Evolutionary conservation across 35 echinoderm and acorn worm species (phyloP).

Genomic region (Apostichopus californicus): DNA sequence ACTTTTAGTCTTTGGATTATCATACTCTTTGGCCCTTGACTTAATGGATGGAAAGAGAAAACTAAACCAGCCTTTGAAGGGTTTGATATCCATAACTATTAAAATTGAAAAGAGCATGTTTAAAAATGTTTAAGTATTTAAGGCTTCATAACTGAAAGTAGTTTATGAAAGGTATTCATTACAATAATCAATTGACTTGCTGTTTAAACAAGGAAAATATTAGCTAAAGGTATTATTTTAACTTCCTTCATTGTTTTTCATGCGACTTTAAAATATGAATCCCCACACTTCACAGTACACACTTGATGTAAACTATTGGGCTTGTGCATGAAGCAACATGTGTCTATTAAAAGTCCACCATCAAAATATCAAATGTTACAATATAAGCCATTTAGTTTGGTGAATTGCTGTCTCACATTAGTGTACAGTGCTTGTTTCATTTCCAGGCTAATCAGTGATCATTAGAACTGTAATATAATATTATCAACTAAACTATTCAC

Average conservation of each 20-base stretch:
- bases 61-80: neutral
- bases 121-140: slow-evolving; percentile 1
- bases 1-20: neutral
- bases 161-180: neutral
- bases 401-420: too few relatives aligned
- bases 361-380: too few relatives aligned
- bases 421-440: too few relatives aligned
- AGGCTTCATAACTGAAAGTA: slow-evolving; percentile 10
- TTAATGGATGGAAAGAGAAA: slow-evolving; percentile 1
- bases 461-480: too few relatives aligned
- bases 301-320: too few relatives aligned
- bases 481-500: too few relatives aligned
- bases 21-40: neutral
- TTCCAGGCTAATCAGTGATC: too few relatives aligned
- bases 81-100: slow-evolving; percentile 3
- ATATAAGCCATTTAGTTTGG: too few relatives aligned
- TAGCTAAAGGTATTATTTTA: neutral
- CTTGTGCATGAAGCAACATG: too few relatives aligned
- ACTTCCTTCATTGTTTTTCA: slow-evolving; percentile 6
- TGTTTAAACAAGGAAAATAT: slow-evolving; percentile 20
- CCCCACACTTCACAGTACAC: too few relatives aligned
- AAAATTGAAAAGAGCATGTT: slow-evolving; percentile 9
- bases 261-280: neutral
- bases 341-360: too few relatives aligned
- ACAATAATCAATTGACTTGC: neutral